These are phyloP conservation scores for Asbolus verrucosus DNA, from an alignment of 1,140 invertebrate species.

Conservation along the genomic window DNA sequence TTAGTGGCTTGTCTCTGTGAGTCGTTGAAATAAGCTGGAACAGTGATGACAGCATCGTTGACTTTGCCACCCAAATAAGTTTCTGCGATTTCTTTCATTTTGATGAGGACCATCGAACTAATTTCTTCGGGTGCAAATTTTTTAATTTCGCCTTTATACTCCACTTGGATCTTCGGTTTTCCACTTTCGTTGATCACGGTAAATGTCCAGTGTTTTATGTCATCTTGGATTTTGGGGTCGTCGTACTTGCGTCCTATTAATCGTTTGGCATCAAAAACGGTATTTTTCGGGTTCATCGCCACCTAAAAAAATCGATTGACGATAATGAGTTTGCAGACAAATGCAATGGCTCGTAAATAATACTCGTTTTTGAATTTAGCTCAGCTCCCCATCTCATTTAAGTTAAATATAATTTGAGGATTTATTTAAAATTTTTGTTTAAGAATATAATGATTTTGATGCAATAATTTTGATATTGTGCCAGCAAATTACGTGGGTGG, in stretches of 20 bases:
- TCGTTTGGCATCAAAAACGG: conserved; percentile 79
- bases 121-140: conserved; percentile 88
- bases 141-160: conserved; percentile 82
- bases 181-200: conserved; percentile 74
- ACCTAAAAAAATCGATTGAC: conserved; percentile 49
- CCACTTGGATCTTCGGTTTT: conserved; percentile 82
- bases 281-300: conserved; percentile 82
- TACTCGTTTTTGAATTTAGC: too few relatives aligned
- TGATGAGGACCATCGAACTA: conserved; percentile 77
- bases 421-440: too few relatives aligned
- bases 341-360: too few relatives aligned
- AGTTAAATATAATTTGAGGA: too few relatives aligned
- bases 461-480: conserved; percentile 22
- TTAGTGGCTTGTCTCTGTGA: conserved; percentile 66
- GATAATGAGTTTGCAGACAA: too few relatives aligned
- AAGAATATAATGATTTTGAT: conserved; percentile 20
- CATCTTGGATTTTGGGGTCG: conserved; percentile 78
- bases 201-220: conserved; percentile 87
- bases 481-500: conserved; percentile 10
- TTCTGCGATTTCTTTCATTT: conserved; percentile 74
- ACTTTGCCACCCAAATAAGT: conserved; percentile 70
- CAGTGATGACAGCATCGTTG: conserved; percentile 76
- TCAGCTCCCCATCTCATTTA: too few relatives aligned
- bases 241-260: conserved; percentile 75
- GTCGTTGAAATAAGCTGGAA: conserved; percentile 70